These are phyloP conservation scores for Glaucomys volans DNA, from an alignment of 2,113 vertebrate species.

Conservation along the genomic window DNA sequence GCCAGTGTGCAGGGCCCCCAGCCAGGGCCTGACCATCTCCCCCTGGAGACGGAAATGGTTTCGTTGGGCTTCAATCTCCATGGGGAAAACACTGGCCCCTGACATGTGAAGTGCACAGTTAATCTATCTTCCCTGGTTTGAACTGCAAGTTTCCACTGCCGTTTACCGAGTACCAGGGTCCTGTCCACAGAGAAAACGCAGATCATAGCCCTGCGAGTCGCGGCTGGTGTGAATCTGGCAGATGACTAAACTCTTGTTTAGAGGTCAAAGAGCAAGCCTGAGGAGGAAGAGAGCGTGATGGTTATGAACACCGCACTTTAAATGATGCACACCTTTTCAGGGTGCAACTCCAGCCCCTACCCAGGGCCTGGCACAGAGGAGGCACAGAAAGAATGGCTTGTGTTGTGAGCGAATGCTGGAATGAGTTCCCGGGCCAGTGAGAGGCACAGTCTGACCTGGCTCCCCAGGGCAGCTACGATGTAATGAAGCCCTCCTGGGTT, in stretches of 20 bases:
- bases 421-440: too few relatives aligned
- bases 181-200: neutral
- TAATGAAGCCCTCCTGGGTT: too few relatives aligned
- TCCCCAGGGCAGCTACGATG: too few relatives aligned
- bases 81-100: neutral
- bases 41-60: neutral
- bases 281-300: neutral
- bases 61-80: neutral
- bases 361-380: neutral
- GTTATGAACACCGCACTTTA: neutral
- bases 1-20: neutral
- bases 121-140: neutral
- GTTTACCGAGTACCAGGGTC: neutral
- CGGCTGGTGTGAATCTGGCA: neutral
- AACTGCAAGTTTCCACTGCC: neutral
- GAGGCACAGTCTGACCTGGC: too few relatives aligned
- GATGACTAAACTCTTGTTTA: neutral
- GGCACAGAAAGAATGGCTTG: too few relatives aligned
- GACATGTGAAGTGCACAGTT: constrained; percentile 25
- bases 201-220: neutral
- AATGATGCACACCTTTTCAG: neutral
- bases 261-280: neutral
- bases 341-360: neutral
- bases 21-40: neutral
- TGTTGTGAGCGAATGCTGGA: too few relatives aligned